These are phyloP conservation scores for Polydrusus cervinus DNA, from an alignment of 2,888 invertebrate genomes.

Conservation along the genomic window DNA sequence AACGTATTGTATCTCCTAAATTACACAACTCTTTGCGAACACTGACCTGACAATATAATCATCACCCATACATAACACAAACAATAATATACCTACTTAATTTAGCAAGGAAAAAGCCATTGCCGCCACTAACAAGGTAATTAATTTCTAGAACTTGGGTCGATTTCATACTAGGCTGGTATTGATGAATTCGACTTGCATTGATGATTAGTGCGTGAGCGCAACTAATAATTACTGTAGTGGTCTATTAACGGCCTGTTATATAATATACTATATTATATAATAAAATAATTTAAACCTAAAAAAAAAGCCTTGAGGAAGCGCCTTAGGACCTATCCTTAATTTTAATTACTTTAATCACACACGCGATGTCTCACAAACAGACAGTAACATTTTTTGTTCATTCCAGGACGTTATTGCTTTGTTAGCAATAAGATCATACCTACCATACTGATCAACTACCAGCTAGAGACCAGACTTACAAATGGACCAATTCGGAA, in stretches of 20 bases:
- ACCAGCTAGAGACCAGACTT: no score
- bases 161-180: constrained; percentile 9
- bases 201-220: neutral
- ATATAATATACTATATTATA: no score
- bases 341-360: no score
- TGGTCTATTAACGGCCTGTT: neutral
- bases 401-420: no score
- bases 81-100: constrained; percentile 1
- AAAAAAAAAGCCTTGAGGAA: no score
- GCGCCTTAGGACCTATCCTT: no score
- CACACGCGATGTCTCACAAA: no score
- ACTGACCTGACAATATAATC: neutral
- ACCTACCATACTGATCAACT: no score
- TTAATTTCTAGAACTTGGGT: neutral
- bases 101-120: neutral
- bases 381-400: no score
- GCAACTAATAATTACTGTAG: neutral
- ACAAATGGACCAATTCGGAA: no score
- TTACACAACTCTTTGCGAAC: neutral
- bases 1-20: constrained; percentile 1
- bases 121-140: neutral
- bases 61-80: constrained; percentile 1
- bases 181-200: neutral
- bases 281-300: no score
- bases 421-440: no score